These are phyloP conservation scores for Trididemnum nubilum DNA, from an alignment of 23 tunicate species.

Conservation along the genomic window DNA sequence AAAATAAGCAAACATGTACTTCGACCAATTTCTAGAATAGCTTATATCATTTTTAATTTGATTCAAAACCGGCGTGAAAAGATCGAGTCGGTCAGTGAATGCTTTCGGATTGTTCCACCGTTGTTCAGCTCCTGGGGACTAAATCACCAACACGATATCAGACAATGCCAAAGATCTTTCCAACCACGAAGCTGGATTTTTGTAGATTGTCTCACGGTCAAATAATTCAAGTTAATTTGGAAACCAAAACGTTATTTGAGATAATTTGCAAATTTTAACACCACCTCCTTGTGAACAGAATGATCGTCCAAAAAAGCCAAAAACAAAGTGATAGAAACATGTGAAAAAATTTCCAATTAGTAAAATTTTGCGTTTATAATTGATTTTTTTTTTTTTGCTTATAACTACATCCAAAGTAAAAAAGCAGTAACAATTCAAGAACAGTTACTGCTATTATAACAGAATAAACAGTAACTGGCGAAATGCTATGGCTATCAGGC, in stretches of 20 bases:
- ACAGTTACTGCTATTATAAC: no score
- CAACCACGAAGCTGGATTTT: slow-evolving; percentile 30
- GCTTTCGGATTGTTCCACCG: slow-evolving; percentile 15
- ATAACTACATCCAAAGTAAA: no score
- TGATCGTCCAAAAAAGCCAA: slow-evolving; percentile 58
- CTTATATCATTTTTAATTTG: slow-evolving; percentile 21
- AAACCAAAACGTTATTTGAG: slow-evolving; percentile 51
- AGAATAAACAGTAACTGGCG: no score
- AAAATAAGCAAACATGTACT: slow-evolving; percentile 47
- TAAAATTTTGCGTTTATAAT: no score
- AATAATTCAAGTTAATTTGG: slow-evolving; percentile 38
- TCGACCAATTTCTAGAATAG: slow-evolving; percentile 7
- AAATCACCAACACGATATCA: slow-evolving; percentile 33
- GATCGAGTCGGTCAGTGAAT: slow-evolving; percentile 1
- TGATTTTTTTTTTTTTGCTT: no score
- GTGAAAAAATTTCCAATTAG: no score
- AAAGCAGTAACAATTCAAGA: no score
- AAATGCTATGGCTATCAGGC: no score
- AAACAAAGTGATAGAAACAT: no score
- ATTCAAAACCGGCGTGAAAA: slow-evolving; percentile 54
- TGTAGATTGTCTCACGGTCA: slow-evolving; percentile 23
- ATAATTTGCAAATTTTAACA: slow-evolving; percentile 58
- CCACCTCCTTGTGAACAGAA: slow-evolving; percentile 41
- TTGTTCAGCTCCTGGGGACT: slow-evolving; percentile 44
- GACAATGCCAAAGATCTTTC: slow-evolving; percentile 9